Evolutionary conservation across 2,113 vertebrate genomes (phyloP).

Genomic region (Myxocyprinus asiaticus): DNA sequence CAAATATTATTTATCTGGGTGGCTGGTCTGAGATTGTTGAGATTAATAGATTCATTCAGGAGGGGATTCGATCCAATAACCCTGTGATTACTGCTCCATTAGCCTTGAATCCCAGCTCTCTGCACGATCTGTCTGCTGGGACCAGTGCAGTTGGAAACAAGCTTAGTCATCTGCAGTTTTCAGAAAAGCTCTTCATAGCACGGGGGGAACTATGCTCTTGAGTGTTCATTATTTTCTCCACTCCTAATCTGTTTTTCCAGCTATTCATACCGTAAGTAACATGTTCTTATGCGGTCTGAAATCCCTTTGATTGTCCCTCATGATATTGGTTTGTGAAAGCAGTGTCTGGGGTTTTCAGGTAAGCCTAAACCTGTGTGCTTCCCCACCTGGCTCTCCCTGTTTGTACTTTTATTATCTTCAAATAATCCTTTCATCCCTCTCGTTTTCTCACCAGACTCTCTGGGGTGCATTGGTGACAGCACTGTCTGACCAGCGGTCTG

Average conservation of each 20-base stretch:
- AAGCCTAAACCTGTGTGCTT: conserved; percentile 29
- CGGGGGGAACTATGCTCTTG: conserved; percentile 12
- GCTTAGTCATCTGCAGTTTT: conserved; percentile 39
- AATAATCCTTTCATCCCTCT: conserved; percentile 34
- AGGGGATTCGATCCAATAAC: conserved; percentile 49
- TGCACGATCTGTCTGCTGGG: conserved; percentile 7
- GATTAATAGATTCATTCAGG: conserved; percentile 34
- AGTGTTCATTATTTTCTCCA: conserved; percentile 33
- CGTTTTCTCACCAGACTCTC: conserved; percentile 73
- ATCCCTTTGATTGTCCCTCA: conserved; percentile 28
- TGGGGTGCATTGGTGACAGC: conserved; percentile 77
- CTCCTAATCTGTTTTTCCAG: conserved; percentile 19
- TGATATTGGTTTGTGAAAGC: conserved; percentile 32
- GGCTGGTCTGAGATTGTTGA: neutral
- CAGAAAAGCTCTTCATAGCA: conserved; percentile 28
- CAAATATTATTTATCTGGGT: conserved; percentile 21
- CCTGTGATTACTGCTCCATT: conserved; percentile 44
- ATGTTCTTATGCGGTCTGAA: conserved; percentile 19
- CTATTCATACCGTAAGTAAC: conserved; percentile 29
- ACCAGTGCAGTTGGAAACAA: conserved; percentile 23
- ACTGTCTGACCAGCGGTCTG: conserved; percentile 71
- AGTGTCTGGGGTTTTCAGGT: conserved; percentile 37
- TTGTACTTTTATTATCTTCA: conserved; percentile 40
- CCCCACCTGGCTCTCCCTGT: conserved; percentile 8
- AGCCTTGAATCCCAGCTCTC: conserved; percentile 15